phyloP scores from a whole-genome alignment of 1,140 invertebrate genomes.

The Aphaenogaster floridana region DNA sequence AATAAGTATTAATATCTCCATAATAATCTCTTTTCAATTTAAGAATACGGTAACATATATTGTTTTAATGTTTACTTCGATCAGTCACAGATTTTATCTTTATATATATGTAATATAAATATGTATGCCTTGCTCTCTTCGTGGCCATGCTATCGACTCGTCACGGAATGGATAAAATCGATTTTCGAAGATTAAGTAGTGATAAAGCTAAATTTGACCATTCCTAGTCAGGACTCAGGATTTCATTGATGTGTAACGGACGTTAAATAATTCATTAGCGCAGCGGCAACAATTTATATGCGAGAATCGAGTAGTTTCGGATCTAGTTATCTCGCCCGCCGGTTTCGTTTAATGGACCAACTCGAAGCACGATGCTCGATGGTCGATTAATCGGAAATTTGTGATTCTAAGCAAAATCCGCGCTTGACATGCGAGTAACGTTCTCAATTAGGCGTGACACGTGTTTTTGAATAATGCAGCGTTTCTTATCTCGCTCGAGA shows the following conservation, averaged over 20 bases:
- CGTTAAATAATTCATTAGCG: constrained; percentile 64
- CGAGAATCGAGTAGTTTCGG: not conserved
- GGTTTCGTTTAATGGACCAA: constrained; percentile 24
- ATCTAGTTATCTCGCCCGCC: not conserved
- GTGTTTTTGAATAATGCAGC: constrained; percentile 50
- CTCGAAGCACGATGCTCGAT: not conserved
- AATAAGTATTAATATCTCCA: not conserved
- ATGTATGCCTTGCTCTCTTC: not conserved
- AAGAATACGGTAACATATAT: not conserved
- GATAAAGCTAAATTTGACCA: constrained; percentile 46
- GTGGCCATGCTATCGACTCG: not conserved
- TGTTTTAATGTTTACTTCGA: not conserved
- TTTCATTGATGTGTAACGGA: constrained; percentile 32
- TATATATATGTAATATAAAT: constrained; percentile 17
- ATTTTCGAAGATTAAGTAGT: constrained; percentile 26
- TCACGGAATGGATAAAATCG: constrained; percentile 21
- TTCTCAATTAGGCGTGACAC: constrained; percentile 40
- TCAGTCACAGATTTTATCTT: not conserved
- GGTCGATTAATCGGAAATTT: constrained; percentile 38
- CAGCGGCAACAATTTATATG: constrained; percentile 33
- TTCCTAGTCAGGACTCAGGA: constrained; percentile 8
- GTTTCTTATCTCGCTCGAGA: constrained; percentile 21
- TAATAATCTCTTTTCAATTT: not conserved
- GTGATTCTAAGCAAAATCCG: constrained; percentile 43
- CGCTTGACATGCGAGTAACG: constrained; percentile 15